These are phyloP conservation scores for Geothlypis trichas DNA, from an alignment of 2,113 vertebrate species.

Conservation along the genomic window DNA sequence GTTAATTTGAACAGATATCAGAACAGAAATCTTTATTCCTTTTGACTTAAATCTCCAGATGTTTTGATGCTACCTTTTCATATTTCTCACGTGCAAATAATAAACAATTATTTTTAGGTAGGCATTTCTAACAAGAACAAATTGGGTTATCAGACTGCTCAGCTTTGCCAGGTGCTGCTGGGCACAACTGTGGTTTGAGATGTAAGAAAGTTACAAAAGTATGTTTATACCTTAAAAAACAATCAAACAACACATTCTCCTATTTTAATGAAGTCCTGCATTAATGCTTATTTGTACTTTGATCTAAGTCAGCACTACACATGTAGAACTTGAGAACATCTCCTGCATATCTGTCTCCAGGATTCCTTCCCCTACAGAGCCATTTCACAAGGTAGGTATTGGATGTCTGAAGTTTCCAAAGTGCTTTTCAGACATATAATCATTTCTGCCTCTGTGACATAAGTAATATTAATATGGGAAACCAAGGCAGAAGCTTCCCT, in stretches of 20 bases:
- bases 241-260: background rate
- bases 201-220: background rate
- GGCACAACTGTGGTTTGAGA: background rate
- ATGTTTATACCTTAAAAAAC: background rate
- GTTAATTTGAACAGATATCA: background rate
- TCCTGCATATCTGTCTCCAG: background rate
- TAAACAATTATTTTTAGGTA: background rate
- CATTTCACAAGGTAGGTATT: background rate
- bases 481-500: background rate
- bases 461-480: background rate
- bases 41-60: background rate
- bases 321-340: background rate
- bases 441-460: background rate
- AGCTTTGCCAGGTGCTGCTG: background rate
- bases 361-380: background rate
- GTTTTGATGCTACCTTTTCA: background rate
- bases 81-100: background rate
- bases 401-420: background rate
- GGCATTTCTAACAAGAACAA: background rate
- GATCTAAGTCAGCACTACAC: background rate
- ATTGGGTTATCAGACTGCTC: background rate
- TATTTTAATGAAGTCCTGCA: background rate
- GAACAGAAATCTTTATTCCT: background rate
- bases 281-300: background rate
- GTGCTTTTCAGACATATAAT: background rate